phyloP scores from a whole-genome alignment of 2,888 invertebrate genomes.

The Holacanthella duospinosa region DNA sequence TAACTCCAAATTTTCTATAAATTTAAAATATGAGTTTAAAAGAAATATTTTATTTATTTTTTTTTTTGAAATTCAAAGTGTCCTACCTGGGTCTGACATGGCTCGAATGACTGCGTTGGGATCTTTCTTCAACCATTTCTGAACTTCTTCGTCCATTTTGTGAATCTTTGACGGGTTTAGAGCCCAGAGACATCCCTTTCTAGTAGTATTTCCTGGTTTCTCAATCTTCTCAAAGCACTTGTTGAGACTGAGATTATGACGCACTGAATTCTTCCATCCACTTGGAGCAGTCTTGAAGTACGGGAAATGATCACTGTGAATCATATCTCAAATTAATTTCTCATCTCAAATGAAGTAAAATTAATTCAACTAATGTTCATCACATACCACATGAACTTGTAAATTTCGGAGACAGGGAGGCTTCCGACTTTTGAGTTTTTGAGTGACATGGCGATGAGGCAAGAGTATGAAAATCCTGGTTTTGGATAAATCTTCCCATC shows the following conservation, averaged over 20 bases:
- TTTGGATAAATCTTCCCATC: slow-evolving; percentile 68
- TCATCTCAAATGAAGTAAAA: neutral
- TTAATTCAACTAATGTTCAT: slow-evolving; percentile 46
- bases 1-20: slow-evolving; percentile 63
- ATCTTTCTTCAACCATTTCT: slow-evolving; percentile 94
- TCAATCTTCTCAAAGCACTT: slow-evolving; percentile 98
- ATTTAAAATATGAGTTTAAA: slow-evolving; percentile 15
- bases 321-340: slow-evolving; percentile 25
- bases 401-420: slow-evolving; percentile 94
- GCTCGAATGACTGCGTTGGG: slow-evolving; percentile 81
- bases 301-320: slow-evolving; percentile 85
- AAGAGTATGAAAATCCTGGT: slow-evolving; percentile 95
- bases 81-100: slow-evolving; percentile 84
- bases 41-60: too few relatives aligned
- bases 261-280: slow-evolving; percentile 97
- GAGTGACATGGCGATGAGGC: slow-evolving; percentile 92
- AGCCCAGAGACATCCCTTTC: slow-evolving; percentile 73
- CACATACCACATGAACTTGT: slow-evolving; percentile 98
- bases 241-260: slow-evolving; percentile 92
- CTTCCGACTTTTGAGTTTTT: slow-evolving; percentile 92
- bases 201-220: slow-evolving; percentile 78
- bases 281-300: slow-evolving; percentile 97
- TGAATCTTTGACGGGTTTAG: slow-evolving; percentile 88
- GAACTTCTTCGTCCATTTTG: slow-evolving; percentile 97
- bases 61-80: too few relatives aligned